These are phyloP conservation scores for Lithophane socia DNA, from an alignment of 2,888 invertebrate genomes.

Conservation along the genomic window DNA sequence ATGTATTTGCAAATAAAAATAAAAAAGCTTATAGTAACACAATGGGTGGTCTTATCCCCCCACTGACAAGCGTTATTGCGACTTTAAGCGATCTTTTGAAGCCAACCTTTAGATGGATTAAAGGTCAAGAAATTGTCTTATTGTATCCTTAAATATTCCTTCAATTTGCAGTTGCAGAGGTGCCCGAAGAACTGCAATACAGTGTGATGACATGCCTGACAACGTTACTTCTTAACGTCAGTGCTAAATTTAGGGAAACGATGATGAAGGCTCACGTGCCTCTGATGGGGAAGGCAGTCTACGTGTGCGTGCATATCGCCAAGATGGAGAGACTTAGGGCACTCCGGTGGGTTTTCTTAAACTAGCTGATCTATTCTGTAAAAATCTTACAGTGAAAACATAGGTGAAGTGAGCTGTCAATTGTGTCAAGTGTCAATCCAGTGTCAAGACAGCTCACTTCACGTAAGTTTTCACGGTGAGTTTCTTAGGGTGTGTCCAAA, in stretches of 20 bases:
- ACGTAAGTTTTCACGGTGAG: too few species aligned
- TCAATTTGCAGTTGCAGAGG: conserved; percentile 86
- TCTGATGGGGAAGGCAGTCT: conserved; percentile 92
- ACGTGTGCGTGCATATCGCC: conserved; percentile 92
- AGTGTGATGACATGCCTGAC: conserved; percentile 89
- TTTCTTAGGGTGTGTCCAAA: too few species aligned
- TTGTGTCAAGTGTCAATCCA: neutral
- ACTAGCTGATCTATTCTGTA: neutral
- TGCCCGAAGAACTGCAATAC: conserved; percentile 92
- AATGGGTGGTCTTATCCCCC: too few species aligned
- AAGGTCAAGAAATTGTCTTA: too few species aligned
- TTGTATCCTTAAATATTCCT: neutral
- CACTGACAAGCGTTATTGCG: too few species aligned
- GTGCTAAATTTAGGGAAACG: conserved; percentile 90
- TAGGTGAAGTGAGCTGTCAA: neutral
- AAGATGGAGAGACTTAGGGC: conserved; percentile 91
- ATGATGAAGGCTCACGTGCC: conserved; percentile 88
- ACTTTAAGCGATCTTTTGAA: neutral
- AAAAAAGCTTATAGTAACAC: too few species aligned
- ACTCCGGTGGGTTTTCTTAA: conserved; percentile 88
- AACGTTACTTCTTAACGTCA: conserved; percentile 86
- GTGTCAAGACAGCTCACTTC: too few species aligned
- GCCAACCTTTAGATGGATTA: neutral
- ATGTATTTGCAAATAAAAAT: too few species aligned
- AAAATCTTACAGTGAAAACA: neutral